Conservation (phyloP, 2,888 invertebrate species). For the Lithosia quadra region DNA sequence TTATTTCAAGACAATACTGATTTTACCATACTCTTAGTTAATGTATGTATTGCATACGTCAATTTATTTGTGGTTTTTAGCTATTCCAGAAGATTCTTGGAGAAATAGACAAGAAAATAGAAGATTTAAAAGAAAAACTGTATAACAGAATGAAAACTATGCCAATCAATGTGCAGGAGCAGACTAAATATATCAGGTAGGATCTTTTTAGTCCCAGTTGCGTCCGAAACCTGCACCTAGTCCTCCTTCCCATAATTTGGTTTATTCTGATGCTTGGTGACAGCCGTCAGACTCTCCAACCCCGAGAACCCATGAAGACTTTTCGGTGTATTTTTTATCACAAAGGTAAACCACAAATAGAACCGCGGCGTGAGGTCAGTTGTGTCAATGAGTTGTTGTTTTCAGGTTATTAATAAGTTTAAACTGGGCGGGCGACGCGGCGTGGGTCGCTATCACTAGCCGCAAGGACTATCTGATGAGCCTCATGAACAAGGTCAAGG, state of each 20-base stretch:
- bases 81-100: constrained; percentile 95
- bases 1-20: no score
- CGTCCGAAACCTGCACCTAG: not conserved
- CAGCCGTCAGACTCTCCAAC: no score
- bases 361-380: no score
- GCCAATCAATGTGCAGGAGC: constrained; percentile 97
- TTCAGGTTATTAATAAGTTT: constrained; percentile 77
- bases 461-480: constrained; percentile 93
- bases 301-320: no score
- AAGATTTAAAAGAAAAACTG: constrained; percentile 92
- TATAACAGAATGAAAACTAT: constrained; percentile 94
- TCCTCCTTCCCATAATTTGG: not conserved
- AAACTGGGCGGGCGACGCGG: constrained; percentile 93
- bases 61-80: constrained; percentile 66
- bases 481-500: constrained; percentile 89
- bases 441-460: constrained; percentile 97
- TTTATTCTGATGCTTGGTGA: not conserved
- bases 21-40: no score
- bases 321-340: no score
- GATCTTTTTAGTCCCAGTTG: not conserved
- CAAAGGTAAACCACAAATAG: no score
- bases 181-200: constrained; percentile 96
- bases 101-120: constrained; percentile 96
- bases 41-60: not conserved
- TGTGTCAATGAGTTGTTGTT: not conserved